Base-by-base conservation (phyloP, 2,888 invertebrate species). In the Scaptomyza polygonia region DNA sequence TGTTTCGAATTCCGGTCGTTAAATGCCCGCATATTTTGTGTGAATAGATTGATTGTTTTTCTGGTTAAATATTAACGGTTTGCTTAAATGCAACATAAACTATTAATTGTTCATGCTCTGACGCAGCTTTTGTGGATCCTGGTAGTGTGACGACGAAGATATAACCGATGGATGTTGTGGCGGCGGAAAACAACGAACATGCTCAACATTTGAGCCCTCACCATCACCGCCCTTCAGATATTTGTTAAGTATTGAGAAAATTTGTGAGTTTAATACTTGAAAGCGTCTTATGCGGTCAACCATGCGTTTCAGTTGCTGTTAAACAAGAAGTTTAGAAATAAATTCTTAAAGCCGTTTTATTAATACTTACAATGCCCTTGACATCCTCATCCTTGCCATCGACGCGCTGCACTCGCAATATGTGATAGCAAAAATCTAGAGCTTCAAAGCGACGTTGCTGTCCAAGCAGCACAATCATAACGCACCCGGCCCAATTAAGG, bases 341-440 rank as follows among this genome's bases (percentile, higher is more conserved):
- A 25, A n/a, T 21, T 16, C 9, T 36, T 21, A 8, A 11, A 25
- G n/a, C n/a, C n/a, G n/a, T 8, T 14, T 0, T 14, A 36, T 36
- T 25, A 1, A 11, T 11, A 95, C 97, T 95, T 93, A 98, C 98
- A 89, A 98, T 98, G 86, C 98, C 98, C 91, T 98, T 98, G 29
- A 98, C 97, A 62, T 95, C 94, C 89, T 98, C 98, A 90, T 99
- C 98, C 91, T 98, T 98, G 75, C 97, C 97, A 91, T 99, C 99
- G 0, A 98, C 98, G 36, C 98, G 93, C 92, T 99, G 99, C 9
- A 99, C 98, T 68, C 98, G 93, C 68, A 99, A 94, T 85, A 99
- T 97, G 92, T 99, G 99, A 92, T 99, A 99, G 92, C 98, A 98
- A 93, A 99, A 99, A 93, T 99, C 99, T 43, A 99, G 93, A 1